Percentiles rank a stretch among this genome's conserved stretches.
Conservation (phyloP, 2,797 vertebrate species). For the Megaceryle alcyon region DNA sequence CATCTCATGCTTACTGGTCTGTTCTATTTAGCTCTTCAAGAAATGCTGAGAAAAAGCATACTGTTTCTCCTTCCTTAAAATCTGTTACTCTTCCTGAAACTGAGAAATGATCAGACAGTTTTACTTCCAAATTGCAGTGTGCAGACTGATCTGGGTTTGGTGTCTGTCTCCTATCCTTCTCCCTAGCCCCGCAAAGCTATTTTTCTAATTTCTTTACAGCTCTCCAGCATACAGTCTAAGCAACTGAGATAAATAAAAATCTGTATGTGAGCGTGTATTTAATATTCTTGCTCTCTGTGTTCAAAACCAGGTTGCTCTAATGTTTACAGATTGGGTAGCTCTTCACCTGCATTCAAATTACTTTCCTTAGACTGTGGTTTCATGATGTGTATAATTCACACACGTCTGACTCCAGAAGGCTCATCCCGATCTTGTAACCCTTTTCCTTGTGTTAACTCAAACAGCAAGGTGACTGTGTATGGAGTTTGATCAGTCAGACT, state of each 20-base stretch:
- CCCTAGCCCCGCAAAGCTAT: not conserved
- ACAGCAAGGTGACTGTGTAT: too few species aligned
- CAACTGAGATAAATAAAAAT: not conserved
- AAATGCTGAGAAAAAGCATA: not conserved
- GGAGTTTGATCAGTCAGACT: not conserved
- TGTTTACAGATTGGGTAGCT: not conserved
- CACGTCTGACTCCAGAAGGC: not conserved
- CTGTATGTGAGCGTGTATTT: not conserved
- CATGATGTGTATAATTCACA: not conserved
- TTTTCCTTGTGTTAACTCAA: not conserved
- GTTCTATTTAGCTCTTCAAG: not conserved
- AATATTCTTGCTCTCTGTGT: not conserved
- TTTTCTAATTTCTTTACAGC: not conserved
- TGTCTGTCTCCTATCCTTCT: accelerated
- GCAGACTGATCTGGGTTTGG: not conserved
- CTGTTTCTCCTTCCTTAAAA: not conserved
- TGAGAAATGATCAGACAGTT: not conserved
- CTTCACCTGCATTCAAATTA: not conserved
- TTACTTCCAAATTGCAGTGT: not conserved
- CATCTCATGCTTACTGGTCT: not conserved
- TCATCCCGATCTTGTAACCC: not conserved
- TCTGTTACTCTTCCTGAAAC: not conserved
- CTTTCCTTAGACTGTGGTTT: not conserved
- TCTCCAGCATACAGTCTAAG: not conserved
- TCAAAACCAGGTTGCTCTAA: not conserved